Evolutionary conservation across 2,888 invertebrate genomes (phyloP), one percentile per base, ranked within the genome.

Genomic region (Mesodorylaimus sp.): DNA sequence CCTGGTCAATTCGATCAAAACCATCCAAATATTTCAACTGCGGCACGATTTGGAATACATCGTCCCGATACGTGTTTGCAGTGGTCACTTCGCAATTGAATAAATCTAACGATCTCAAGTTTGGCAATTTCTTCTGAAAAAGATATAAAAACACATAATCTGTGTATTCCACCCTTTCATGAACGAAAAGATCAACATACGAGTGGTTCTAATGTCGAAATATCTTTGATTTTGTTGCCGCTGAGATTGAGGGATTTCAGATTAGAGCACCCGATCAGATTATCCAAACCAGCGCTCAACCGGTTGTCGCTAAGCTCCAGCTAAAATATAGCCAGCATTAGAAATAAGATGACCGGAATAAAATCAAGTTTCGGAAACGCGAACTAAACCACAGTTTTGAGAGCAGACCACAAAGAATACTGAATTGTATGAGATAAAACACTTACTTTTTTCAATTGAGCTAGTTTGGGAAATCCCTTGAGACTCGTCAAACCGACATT

Each of bases 161-260:
- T 19, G 36, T 16, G 16, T 16, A 36, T 19, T 36, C 10, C 36
- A 36, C 19, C 10, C 10, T 19, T 16, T 16, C 19, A n/a, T 16
- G 16, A 36, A n/a, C 10, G 16, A 36, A 36, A n/a, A 36, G 10
- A 13, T 13, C 13, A 53, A 63, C 72, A 70, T 68, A 77, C 77
- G 69, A 79, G 63, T 23, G 89, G 85, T 70, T 88, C 83, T 59
- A 95, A 72, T 45, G 85, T 78, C 60, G 84, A 85, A 63, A 93
- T 73, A 71, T 89, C 87, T 74, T 84, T 88, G 61, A 97, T 87
- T 77, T 84, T 89, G 71, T 97, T 97, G 51, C 89, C 89, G 65
- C 89, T 87, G 7, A 46, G 81, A 62, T 77, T 77, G 53, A 93
- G 76, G 63, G 84, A 76, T 3, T 29, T 46, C 19, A 46, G 21